Evolutionary conservation across 1,140 invertebrate species (phyloP), one percentile per base, ranked within the genome.

Genomic region (Reticulitermes speratus): DNA sequence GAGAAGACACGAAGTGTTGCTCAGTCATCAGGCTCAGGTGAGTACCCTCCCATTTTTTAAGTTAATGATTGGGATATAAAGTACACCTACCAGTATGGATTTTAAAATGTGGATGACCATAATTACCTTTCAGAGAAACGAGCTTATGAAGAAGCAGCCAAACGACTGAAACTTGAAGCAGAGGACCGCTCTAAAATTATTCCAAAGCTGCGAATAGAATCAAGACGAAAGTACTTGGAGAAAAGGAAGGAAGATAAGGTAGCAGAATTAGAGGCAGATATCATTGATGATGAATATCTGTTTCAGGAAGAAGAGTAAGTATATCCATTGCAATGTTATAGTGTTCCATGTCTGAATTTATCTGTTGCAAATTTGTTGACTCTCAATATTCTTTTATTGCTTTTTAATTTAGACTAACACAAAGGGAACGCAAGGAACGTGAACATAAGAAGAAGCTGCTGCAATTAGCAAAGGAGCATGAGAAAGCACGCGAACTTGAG

Each of bases 221-320:
- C 98, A 0, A 94, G 99, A 55, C 93, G 97, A 85, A 96, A 97
- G 89, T 99, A 99, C 92, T 93, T 99, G 87, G 96, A 96, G 88
- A 99, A 99, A 91, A 93, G 99, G 85, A 98, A 99, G 92, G 96
- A 96, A 85, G 98, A 99, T 89, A 99, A 99, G 93, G 94, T 99
- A 69, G 93, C 95, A n/a, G 98, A 99, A 90, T 91, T 99, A 65
- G 98, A 99, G 92, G 96, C 95, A 38, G 97, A 98, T 90, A 97
- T 99, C 85, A 90, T 95, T n/a, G 99, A 99, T 91, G 98, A 99
- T 92, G 97, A 99, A 91, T 98, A 97, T 91, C 92, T 99, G 3
- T 99, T 99, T 91, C 95, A 96, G 48, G 96, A 97, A 87, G 94
- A 95, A 89, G 93, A 96, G 95, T 97, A 94, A 93, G 94, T 93